These are phyloP conservation scores for Microplitis mediator DNA, from an alignment of 1,140 invertebrate species.

Conservation along the genomic window DNA sequence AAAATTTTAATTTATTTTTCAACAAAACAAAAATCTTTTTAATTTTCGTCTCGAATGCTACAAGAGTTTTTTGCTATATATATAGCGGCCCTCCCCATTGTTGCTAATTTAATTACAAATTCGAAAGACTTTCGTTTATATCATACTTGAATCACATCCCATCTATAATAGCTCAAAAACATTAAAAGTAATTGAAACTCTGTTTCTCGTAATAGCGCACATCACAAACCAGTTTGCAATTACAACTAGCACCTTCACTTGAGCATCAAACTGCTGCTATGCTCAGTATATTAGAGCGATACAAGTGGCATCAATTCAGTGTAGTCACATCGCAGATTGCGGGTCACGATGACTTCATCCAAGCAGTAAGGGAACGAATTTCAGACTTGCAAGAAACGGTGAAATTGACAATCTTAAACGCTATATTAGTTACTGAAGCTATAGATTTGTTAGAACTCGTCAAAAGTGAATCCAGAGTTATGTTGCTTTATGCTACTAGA, in stretches of 20 bases:
- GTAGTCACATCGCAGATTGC: slow-evolving; percentile 92
- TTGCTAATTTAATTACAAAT: no score
- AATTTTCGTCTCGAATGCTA: no score
- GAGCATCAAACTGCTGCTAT: slow-evolving; percentile 93
- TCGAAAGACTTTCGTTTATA: no score
- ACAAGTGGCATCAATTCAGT: slow-evolving; percentile 96
- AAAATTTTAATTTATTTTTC: no score
- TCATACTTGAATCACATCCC: no score
- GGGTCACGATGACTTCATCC: slow-evolving; percentile 93
- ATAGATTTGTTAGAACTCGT: slow-evolving; percentile 77
- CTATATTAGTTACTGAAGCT: slow-evolving; percentile 76
- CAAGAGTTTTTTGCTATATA: no score
- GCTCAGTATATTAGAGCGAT: slow-evolving; percentile 89
- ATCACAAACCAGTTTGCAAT: slow-evolving; percentile 80
- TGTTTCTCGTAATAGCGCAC: slow-evolving; percentile 64
- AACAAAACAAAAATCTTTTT: no score
- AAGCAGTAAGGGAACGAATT: slow-evolving; percentile 86
- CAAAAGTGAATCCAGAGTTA: slow-evolving; percentile 89
- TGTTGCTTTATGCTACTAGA: slow-evolving; percentile 89
- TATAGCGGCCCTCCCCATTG: no score
- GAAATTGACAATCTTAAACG: slow-evolving; percentile 87
- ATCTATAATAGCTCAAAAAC: no score
- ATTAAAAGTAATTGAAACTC: no score
- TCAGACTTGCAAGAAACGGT: slow-evolving; percentile 84
- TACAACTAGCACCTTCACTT: slow-evolving; percentile 91